Conservation (phyloP, 2,797 vertebrate species). For the Champsocephalus gunnari region DNA sequence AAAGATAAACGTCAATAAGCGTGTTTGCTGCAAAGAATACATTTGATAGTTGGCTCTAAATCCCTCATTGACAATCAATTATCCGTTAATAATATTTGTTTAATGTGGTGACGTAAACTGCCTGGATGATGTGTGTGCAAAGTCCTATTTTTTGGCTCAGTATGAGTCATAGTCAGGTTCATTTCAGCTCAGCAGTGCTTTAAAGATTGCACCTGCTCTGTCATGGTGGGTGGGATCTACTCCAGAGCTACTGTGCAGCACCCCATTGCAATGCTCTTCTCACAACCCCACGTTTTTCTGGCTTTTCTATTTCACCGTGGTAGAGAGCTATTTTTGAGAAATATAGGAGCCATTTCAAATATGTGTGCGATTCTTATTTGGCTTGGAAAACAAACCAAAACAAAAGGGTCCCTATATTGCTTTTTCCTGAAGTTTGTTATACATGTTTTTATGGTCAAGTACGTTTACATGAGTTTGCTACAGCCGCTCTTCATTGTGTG, state of each 20-base stretch:
- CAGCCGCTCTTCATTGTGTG: not conserved
- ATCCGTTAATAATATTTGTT: too few relatives aligned
- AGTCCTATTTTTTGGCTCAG: not conserved
- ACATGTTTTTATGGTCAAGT: too few relatives aligned
- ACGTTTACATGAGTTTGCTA: not conserved
- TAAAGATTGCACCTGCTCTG: constrained; percentile 5
- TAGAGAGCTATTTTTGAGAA: not conserved
- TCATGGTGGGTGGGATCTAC: not conserved
- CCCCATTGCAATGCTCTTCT: not conserved
- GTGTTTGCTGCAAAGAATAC: constrained; percentile 1
- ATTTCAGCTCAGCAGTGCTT: constrained; percentile 8
- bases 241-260: constrained; percentile 9
- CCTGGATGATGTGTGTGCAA: not conserved
- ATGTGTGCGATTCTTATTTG: constrained; percentile 1
- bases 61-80: not conserved
- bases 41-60: not conserved
- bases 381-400: not conserved
- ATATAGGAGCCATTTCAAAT: not conserved
- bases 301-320: not conserved
- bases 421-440: too few relatives aligned
- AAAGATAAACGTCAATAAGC: not conserved
- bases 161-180: not conserved
- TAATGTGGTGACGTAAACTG: constrained; percentile 17
- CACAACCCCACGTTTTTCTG: not conserved
- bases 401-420: too few relatives aligned